These are phyloP conservation scores for Ceyx cyanopectus DNA, from an alignment of 2,113 vertebrate genomes.

Conservation along the genomic window DNA sequence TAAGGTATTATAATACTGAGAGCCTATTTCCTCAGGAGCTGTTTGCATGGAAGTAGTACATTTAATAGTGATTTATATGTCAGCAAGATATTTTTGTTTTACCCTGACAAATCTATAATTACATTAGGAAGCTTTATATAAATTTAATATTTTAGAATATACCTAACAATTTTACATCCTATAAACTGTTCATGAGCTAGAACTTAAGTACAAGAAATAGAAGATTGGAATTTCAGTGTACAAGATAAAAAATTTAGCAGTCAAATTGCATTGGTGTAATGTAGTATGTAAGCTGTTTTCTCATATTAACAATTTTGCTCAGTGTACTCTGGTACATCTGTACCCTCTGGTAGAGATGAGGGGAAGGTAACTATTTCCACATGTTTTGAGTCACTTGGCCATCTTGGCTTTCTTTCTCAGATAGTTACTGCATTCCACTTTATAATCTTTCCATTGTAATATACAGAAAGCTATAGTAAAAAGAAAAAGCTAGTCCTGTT, in stretches of 20 bases:
- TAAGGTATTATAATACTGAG: background rate
- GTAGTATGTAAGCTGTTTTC: background rate
- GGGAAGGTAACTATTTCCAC: background rate
- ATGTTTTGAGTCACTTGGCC: background rate
- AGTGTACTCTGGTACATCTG: background rate
- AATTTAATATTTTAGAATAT: conserved; percentile 6
- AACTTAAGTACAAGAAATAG: background rate
- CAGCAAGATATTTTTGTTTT: background rate
- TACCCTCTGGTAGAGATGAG: background rate
- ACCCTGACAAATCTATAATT: background rate
- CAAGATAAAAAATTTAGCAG: background rate
- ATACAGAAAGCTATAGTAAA: background rate
- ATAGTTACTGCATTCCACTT: background rate
- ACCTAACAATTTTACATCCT: background rate
- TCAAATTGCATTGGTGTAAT: background rate
- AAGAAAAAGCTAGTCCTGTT: background rate
- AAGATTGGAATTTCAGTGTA: background rate
- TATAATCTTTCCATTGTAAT: background rate
- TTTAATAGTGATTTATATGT: background rate
- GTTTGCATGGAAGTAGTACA: background rate
- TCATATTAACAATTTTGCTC: background rate
- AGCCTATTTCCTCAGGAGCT: background rate
- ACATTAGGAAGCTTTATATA: background rate
- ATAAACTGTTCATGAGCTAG: background rate
- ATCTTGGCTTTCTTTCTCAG: background rate